A percentile compares a stretch with the other conserved stretches of the same genome.
Conservation (phyloP, 1,140 invertebrate genomes). For the Drosophila auraria region DNA sequence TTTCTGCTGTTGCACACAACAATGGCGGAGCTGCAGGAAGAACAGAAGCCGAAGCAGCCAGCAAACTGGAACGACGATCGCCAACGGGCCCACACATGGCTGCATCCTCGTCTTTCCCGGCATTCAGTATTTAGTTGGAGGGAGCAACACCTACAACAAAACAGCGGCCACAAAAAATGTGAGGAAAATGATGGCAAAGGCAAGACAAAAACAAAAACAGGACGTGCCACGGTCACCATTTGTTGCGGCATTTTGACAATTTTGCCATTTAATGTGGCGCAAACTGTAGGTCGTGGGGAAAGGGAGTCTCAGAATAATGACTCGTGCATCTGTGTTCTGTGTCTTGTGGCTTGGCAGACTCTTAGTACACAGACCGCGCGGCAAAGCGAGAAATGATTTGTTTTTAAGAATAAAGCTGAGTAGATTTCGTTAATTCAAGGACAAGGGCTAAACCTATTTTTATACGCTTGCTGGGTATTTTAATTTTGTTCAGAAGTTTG, state of each 20-base stretch:
- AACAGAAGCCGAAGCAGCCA: conserved; percentile 30
- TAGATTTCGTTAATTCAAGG: background rate
- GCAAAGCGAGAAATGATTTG: conserved; percentile 40
- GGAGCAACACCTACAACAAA: conserved; percentile 43
- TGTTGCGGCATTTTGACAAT: conserved; percentile 79
- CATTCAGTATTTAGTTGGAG: conserved; percentile 19
- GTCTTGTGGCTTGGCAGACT: conserved; percentile 3
- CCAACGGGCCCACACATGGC: conserved; percentile 39
- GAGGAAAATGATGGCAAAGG: conserved; percentile 39
- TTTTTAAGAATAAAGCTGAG: background rate
- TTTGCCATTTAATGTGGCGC: conserved; percentile 65
- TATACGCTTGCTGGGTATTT: too few species aligned
- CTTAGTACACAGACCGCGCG: conserved; percentile 7
- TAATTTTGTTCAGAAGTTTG: too few species aligned
- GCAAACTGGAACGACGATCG: conserved; percentile 60
- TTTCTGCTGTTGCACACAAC: conserved; percentile 74
- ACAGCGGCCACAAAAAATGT: conserved; percentile 24
- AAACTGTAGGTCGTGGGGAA: conserved; percentile 24
- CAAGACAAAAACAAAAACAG: conserved; percentile 34
- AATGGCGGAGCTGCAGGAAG: conserved; percentile 33
- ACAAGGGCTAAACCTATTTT: background rate
- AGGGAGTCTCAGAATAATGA: conserved; percentile 17
- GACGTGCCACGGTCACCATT: conserved; percentile 70
- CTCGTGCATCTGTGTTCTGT: conserved; percentile 19
- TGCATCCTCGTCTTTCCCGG: conserved; percentile 15